A percentile compares a stretch with the other conserved stretches of the same genome.
Conservation (phyloP, 2,888 invertebrate genomes). For the Trimorus sp. region DNA sequence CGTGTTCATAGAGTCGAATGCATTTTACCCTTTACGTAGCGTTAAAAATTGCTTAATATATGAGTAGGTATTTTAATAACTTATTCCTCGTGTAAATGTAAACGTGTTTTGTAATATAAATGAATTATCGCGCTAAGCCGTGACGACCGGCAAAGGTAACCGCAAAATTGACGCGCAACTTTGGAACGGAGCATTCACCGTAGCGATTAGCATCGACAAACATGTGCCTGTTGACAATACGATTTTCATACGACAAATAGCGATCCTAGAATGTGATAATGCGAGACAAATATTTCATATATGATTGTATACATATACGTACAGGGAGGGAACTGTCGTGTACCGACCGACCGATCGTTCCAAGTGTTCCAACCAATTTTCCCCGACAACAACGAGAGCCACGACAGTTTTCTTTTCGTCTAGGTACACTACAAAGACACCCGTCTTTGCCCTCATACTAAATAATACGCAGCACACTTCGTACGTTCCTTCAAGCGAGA, state of each 20-base stretch:
- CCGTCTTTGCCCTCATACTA: constrained; percentile 57
- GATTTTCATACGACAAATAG: constrained; percentile 51
- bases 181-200: constrained; percentile 30
- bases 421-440: constrained; percentile 53
- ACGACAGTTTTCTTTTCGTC: constrained; percentile 51
- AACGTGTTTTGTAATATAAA: constrained; percentile 50
- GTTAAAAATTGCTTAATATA: constrained; percentile 43
- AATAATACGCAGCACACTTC: constrained; percentile 70
- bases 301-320: constrained; percentile 26
- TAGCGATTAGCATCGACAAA: constrained; percentile 27
- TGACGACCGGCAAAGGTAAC: neutral
- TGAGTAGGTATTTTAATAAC: constrained; percentile 46
- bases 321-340: constrained; percentile 41
- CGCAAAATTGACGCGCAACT: constrained; percentile 7
- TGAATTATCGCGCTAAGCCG: constrained; percentile 25
- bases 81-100: constrained; percentile 47
- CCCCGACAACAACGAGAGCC: too few species aligned
- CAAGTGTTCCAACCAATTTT: too few species aligned
- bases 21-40: constrained; percentile 20
- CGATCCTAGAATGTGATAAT: constrained; percentile 64
- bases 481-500: constrained; percentile 77
- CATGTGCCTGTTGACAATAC: constrained; percentile 62
- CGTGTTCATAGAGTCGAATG: constrained; percentile 12
- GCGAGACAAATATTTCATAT: constrained; percentile 57
- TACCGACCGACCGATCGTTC: neutral